Evolutionary conservation across 2,797 vertebrate genomes (phyloP).

Genomic region (Eidolon dupreanum): DNA sequence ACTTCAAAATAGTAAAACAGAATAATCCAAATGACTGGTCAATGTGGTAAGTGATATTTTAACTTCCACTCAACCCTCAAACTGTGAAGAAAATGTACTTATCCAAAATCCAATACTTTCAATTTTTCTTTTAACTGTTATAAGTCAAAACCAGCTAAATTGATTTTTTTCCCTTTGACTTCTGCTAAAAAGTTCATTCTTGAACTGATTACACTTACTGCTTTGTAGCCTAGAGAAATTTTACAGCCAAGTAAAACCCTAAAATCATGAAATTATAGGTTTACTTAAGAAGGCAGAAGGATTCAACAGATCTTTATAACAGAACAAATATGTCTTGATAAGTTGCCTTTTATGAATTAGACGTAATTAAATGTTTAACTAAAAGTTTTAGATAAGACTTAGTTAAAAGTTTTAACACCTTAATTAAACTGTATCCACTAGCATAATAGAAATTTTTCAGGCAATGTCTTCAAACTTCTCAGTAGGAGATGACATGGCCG

Average conservation of each 20-base stretch:
- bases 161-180: slow-evolving; percentile 63
- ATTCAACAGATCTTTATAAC: slow-evolving; percentile 50
- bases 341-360: slow-evolving; percentile 43
- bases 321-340: slow-evolving; percentile 31
- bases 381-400: too few species aligned
- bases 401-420: not conserved
- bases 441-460: not conserved
- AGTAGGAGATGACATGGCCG: not conserved
- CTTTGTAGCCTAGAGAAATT: slow-evolving; percentile 71
- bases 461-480: not conserved
- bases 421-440: not conserved
- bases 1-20: slow-evolving; percentile 50
- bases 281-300: slow-evolving; percentile 62
- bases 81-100: slow-evolving; percentile 59
- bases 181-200: slow-evolving; percentile 63
- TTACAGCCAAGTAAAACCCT: slow-evolving; percentile 58
- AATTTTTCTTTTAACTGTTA: slow-evolving; percentile 72
- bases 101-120: slow-evolving; percentile 71
- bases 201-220: slow-evolving; percentile 55
- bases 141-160: slow-evolving; percentile 58
- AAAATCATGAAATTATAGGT: slow-evolving; percentile 41
- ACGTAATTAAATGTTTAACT: not conserved
- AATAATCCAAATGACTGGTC: slow-evolving; percentile 51
- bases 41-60: slow-evolving; percentile 49
- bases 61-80: slow-evolving; percentile 3